phyloP scores from a whole-genome alignment of 2,888 invertebrate genomes.

The Acanthosepion pharaonis region DNA sequence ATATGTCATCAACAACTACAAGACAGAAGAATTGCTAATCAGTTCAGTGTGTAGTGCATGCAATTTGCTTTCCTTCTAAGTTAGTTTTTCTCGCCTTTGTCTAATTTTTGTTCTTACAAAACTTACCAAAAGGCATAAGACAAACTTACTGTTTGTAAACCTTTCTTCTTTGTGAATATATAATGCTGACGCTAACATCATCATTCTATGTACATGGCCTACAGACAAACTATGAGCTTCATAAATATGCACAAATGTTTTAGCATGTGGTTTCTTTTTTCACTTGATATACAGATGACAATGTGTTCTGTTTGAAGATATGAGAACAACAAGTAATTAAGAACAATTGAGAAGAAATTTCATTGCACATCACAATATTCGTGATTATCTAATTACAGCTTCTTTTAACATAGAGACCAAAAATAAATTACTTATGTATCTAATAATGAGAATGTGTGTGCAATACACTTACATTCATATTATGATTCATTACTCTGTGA shows the following conservation, averaged over 20 bases:
- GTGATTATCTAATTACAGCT: neutral
- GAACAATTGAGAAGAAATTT: constrained; percentile 3
- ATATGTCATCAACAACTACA: neutral
- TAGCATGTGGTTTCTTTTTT: neutral
- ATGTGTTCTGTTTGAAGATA: neutral
- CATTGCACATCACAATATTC: neutral
- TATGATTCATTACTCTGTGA: neutral
- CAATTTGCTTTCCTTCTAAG: neutral
- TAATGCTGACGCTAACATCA: neutral
- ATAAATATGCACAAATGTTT: neutral
- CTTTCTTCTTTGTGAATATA: neutral
- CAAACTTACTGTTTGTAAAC: neutral
- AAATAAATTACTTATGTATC: neutral
- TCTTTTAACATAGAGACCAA: neutral
- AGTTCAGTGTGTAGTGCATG: neutral
- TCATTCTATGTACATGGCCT: neutral
- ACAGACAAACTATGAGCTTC: neutral
- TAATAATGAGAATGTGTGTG: neutral
- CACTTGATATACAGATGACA: neutral
- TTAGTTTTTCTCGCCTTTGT: neutral
- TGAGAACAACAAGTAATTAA: constrained; percentile 11
- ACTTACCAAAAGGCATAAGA: constrained; percentile 11
- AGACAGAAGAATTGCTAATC: neutral
- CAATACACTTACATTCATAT: neutral
- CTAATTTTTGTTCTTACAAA: neutral